phyloP scores from a whole-genome alignment of 2,888 invertebrate species.

The Panzeria rudis region DNA sequence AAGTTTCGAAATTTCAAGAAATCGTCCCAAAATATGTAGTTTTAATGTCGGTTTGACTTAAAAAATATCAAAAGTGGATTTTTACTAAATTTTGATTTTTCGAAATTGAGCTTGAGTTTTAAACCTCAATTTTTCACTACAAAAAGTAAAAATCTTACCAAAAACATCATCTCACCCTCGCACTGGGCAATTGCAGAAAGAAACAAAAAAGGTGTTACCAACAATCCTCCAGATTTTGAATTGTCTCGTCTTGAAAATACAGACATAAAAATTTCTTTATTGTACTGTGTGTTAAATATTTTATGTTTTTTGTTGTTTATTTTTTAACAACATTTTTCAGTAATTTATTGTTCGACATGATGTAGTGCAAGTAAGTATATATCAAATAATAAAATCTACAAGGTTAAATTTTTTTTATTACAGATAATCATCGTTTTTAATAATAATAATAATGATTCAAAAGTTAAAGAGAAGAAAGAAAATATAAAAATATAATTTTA shows the following conservation, averaged over 20 bases:
- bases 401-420: constrained; percentile 31
- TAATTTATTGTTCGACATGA: not conserved
- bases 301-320: not conserved
- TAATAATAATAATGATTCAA: not conserved
- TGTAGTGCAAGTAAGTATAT: constrained; percentile 1
- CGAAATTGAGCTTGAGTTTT: too few relatives aligned
- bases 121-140: not conserved
- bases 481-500: constrained; percentile 6
- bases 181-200: not conserved
- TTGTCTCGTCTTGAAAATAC: constrained; percentile 9
- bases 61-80: too few relatives aligned
- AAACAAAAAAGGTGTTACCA: not conserved
- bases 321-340: not conserved
- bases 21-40: too few relatives aligned
- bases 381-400: constrained; percentile 36
- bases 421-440: constrained; percentile 25
- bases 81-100: too few relatives aligned
- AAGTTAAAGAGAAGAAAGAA: constrained; percentile 15
- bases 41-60: too few relatives aligned
- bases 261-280: constrained; percentile 19
- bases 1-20: too few relatives aligned
- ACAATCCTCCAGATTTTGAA: not conserved
- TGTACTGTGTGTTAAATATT: constrained; percentile 1
- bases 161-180: constrained; percentile 25
- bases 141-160: too few relatives aligned